phyloP scores from a whole-genome alignment of 2,888 invertebrate genomes.

The Penaeus monodon region DNA sequence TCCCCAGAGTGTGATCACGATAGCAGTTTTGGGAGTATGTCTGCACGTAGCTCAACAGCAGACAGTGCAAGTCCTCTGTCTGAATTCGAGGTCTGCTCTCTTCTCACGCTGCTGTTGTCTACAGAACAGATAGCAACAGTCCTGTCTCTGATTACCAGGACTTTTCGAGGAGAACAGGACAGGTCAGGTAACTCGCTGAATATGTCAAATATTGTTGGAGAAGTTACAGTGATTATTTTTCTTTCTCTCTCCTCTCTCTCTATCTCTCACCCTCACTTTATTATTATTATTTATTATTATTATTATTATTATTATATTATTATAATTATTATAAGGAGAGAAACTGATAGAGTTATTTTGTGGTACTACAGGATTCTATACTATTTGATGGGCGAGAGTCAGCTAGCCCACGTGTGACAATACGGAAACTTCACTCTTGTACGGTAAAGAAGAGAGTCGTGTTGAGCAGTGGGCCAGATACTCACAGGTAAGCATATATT shows the following conservation, averaged over 20 bases:
- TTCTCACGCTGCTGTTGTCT: constrained; percentile 48
- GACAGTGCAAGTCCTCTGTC: constrained; percentile 66
- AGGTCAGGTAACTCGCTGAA: constrained; percentile 55
- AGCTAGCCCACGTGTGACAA: constrained; percentile 63
- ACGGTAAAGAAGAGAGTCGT: constrained; percentile 61
- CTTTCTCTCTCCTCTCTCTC: too few species aligned
- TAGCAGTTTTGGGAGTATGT: constrained; percentile 66
- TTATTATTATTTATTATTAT: too few species aligned
- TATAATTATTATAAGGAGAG: too few species aligned
- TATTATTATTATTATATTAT: too few species aligned
- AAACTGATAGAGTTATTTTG: neutral
- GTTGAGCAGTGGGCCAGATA: constrained; percentile 65
- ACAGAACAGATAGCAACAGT: constrained; percentile 60
- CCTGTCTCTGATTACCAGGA: constrained; percentile 61
- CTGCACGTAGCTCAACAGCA: constrained; percentile 66
- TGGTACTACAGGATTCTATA: constrained; percentile 55
- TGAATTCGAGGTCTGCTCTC: constrained; percentile 49
- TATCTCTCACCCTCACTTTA: too few species aligned
- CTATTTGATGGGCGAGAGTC: constrained; percentile 61
- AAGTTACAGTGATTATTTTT: neutral
- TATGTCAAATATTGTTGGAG: neutral
- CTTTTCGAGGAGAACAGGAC: constrained; percentile 57
- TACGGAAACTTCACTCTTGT: constrained; percentile 65
- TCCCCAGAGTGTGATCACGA: constrained; percentile 66
- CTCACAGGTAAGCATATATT: constrained; percentile 47